A percentile compares a stretch with the other conserved stretches of the same genome.
phyloP scores from a whole-genome alignment of 2,797 vertebrate genomes.

The Cheirogaleus major region DNA sequence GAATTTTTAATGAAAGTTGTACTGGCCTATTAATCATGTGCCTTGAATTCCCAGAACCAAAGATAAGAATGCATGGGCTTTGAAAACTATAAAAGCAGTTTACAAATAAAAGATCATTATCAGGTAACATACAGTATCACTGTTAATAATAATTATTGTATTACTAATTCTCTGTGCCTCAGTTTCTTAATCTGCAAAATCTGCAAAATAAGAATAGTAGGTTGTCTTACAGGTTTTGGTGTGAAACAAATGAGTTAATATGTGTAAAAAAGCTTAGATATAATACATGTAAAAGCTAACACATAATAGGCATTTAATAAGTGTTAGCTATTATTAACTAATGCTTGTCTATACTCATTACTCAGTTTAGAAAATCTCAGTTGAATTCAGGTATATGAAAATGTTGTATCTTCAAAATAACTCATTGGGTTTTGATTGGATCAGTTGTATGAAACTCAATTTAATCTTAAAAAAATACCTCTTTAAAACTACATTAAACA shows the following conservation, averaged over 20 bases:
- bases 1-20: constrained; percentile 53
- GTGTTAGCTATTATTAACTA: not conserved
- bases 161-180: not conserved
- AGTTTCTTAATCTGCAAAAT: not conserved
- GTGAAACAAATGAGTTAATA: not conserved
- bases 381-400: constrained; percentile 2
- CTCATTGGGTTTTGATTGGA: not conserved
- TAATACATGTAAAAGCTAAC: not conserved
- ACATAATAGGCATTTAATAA: not conserved
- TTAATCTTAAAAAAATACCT: not conserved
- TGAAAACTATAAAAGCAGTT: not conserved
- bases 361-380: not conserved
- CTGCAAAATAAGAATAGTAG: not conserved
- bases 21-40: not conserved
- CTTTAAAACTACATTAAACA: not conserved
- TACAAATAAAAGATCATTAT: not conserved
- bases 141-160: not conserved
- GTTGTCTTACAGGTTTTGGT: not conserved
- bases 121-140: not conserved
- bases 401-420: not conserved
- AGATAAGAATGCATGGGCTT: not conserved
- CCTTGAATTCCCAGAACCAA: constrained; percentile 16
- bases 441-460: not conserved
- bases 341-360: not conserved
- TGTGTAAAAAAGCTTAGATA: not conserved